Conservation (phyloP, 2,888 invertebrate genomes). For the Lithophane leautieri region DNA sequence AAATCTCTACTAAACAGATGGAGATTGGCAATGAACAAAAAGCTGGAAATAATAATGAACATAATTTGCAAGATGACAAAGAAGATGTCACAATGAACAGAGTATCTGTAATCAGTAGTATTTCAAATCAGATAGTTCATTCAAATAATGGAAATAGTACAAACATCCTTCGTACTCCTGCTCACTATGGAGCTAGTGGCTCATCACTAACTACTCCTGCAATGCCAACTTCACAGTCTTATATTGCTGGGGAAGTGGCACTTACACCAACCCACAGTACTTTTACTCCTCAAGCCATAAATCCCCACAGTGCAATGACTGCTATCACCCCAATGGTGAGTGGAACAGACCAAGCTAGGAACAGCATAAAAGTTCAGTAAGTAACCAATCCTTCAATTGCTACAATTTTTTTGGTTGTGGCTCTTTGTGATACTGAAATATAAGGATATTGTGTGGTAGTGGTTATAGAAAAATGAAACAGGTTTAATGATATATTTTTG, state of each 20-base stretch:
- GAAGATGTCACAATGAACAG: constrained; percentile 17
- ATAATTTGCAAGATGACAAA: constrained; percentile 5
- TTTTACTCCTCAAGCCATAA: constrained; percentile 82
- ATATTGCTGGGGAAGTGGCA: constrained; percentile 81
- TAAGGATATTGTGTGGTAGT: not conserved
- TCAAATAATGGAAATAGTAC: constrained; percentile 17
- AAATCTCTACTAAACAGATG: constrained; percentile 45
- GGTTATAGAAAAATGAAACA: not conserved
- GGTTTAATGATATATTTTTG: constrained; percentile 15
- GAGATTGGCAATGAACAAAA: constrained; percentile 23
- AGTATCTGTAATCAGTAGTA: constrained; percentile 36
- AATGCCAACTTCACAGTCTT: constrained; percentile 63
- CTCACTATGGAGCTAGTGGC: constrained; percentile 20
- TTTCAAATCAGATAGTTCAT: constrained; percentile 16
- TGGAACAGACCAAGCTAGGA: constrained; percentile 90
- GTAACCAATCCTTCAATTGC: constrained; percentile 61
- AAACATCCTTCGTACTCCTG: constrained; percentile 42
- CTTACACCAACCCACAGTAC: constrained; percentile 84
- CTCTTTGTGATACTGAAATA: not conserved
- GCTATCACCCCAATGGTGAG: constrained; percentile 88
- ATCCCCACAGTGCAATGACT: constrained; percentile 90
- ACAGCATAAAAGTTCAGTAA: constrained; percentile 91
- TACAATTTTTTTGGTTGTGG: not conserved
- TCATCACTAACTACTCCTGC: constrained; percentile 58
- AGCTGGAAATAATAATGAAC: constrained; percentile 3